A percentile compares a stretch with the other conserved stretches of the same genome.
Conservation (phyloP, 2,888 invertebrate genomes). For the Pomacea canaliculata region DNA sequence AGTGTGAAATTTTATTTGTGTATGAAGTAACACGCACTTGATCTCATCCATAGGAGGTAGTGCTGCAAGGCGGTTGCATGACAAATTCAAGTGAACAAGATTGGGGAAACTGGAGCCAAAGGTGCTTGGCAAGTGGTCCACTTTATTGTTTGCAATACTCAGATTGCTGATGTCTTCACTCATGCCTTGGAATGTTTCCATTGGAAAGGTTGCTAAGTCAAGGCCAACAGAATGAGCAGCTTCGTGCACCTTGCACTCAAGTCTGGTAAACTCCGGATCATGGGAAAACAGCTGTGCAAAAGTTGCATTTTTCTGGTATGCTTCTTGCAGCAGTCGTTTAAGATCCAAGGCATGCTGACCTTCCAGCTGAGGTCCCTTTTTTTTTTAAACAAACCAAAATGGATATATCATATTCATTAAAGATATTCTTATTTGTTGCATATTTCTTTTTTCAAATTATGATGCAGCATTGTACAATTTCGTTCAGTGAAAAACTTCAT, state of each 20-base stretch:
- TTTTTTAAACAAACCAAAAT: too few relatives aligned
- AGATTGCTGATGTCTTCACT: conserved; percentile 42
- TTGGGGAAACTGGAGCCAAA: conserved; percentile 35
- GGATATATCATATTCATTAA: too few relatives aligned
- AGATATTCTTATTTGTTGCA: too few relatives aligned
- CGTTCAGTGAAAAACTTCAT: too few relatives aligned
- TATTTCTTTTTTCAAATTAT: too few relatives aligned
- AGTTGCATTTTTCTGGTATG: conserved; percentile 4
- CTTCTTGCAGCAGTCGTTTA: conserved; percentile 1
- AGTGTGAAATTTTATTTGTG: too few relatives aligned
- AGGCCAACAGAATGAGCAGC: conserved; percentile 37
- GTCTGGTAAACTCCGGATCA: conserved; percentile 15
- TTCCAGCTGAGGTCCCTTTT: neutral
- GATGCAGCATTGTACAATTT: too few relatives aligned
- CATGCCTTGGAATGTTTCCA: conserved; percentile 32
- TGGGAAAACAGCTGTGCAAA: conserved; percentile 20
- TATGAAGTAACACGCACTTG: neutral
- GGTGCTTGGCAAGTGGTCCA: conserved; percentile 41
- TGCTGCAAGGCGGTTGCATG: conserved; percentile 41
- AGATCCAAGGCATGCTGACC: conserved; percentile 15
- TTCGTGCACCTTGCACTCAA: conserved; percentile 45
- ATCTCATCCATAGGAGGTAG: conserved; percentile 34
- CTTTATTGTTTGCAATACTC: conserved; percentile 45
- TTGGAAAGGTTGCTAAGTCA: conserved; percentile 30
- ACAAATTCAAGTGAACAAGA: conserved; percentile 44